Conservation (phyloP, 2,113 vertebrate genomes). For the Ctenomys sociabilis region DNA sequence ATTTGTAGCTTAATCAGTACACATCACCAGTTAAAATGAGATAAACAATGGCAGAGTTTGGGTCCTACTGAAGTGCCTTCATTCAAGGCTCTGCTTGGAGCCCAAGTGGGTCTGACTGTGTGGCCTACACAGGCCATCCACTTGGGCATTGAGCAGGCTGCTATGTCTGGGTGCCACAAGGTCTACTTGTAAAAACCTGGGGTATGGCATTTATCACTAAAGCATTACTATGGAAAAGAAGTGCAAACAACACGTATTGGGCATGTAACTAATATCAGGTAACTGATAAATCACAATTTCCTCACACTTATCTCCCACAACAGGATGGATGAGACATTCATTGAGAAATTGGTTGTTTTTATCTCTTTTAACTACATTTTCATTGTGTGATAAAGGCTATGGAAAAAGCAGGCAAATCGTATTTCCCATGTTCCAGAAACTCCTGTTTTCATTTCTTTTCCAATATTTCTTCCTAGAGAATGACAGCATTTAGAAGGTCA, state of each 20-base stretch:
- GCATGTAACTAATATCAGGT: background rate
- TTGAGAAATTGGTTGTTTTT: background rate
- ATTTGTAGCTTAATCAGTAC: background rate
- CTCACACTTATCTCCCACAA: background rate
- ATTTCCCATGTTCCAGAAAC: background rate
- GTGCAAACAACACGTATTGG: background rate
- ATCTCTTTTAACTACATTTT: background rate
- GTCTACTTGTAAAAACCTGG: background rate
- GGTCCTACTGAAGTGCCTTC: background rate
- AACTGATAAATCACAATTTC: background rate
- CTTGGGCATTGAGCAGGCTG: background rate
- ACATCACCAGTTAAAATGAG: background rate
- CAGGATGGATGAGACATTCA: background rate
- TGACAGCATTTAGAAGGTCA: background rate
- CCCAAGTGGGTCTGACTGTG: no score
- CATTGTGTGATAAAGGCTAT: background rate
- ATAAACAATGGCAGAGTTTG: background rate
- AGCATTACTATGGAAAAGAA: background rate
- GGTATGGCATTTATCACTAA: background rate
- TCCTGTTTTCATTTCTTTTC: background rate
- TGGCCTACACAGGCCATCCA: accelerated
- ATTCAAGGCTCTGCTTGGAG: background rate
- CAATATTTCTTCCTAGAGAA: background rate
- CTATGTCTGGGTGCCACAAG: background rate
- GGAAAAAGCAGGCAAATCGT: background rate